These are phyloP conservation scores for Dendroctonus ponderosae DNA, from an alignment of 1,140 invertebrate species.

Conservation along the genomic window DNA sequence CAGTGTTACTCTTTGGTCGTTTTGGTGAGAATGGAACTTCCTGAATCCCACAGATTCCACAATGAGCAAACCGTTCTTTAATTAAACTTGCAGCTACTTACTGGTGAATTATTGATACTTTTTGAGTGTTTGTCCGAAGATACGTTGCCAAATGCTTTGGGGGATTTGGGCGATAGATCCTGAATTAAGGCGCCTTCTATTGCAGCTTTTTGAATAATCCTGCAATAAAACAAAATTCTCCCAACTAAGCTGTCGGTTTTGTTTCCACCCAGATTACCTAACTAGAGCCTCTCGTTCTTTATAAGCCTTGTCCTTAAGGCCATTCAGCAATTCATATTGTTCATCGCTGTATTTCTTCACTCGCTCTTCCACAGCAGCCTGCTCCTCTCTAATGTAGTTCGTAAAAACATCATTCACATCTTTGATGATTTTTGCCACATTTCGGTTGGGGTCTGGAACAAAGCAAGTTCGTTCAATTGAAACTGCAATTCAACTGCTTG, in stretches of 20 bases:
- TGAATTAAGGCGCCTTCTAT: neutral
- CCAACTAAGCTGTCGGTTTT: neutral
- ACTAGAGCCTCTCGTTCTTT: slow-evolving; percentile 53
- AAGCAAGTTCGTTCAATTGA: neutral
- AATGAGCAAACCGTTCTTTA: neutral
- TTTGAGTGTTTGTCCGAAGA: slow-evolving; percentile 4
- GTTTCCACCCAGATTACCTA: slow-evolving; percentile 41
- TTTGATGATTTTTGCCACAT: slow-evolving; percentile 48
- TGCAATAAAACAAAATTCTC: neutral
- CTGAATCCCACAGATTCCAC: neutral
- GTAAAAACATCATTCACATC: slow-evolving; percentile 55
- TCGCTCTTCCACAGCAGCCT: slow-evolving; percentile 53
- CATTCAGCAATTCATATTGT: slow-evolving; percentile 55
- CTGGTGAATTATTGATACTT: neutral
- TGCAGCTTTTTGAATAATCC: slow-evolving; percentile 23
- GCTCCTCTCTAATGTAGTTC: slow-evolving; percentile 53
- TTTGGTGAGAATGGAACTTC: slow-evolving; percentile 26
- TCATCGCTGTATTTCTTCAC: slow-evolving; percentile 55
- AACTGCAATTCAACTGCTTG: slow-evolving; percentile 2
- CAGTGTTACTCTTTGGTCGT: slow-evolving; percentile 21
- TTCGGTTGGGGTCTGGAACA: slow-evolving; percentile 37
- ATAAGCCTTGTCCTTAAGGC: slow-evolving; percentile 53
- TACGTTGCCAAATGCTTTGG: slow-evolving; percentile 14
- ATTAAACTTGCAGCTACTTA: neutral
- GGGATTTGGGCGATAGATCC: slow-evolving; percentile 17